Conservation (phyloP, 2,888 invertebrate species). For the Leptopilina myrica region DNA sequence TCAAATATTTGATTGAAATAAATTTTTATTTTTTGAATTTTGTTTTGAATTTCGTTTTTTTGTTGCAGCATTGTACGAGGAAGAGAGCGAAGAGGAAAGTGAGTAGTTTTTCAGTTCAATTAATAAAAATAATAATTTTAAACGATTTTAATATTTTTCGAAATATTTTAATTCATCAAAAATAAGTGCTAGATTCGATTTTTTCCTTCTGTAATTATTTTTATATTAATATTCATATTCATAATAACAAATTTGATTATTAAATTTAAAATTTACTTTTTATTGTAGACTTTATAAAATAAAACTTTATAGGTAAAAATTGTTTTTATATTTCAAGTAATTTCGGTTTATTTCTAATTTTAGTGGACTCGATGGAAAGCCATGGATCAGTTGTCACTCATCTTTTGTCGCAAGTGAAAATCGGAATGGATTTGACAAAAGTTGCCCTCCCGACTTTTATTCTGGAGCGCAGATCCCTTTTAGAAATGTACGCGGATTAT, state of each 20-base stretch:
- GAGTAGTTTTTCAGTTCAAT: constrained; percentile 67
- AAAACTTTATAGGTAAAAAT: too few relatives aligned
- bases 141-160: too few relatives aligned
- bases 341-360: constrained; percentile 25
- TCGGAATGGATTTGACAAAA: constrained; percentile 99
- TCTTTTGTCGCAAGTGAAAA: constrained; percentile 97
- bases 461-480: constrained; percentile 94
- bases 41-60: constrained; percentile 53
- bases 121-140: too few relatives aligned
- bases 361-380: constrained; percentile 93
- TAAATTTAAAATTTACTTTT: background rate
- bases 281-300: too few relatives aligned
- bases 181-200: background rate
- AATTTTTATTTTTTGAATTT: background rate
- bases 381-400: constrained; percentile 99
- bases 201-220: constrained; percentile 21
- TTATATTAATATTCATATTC: background rate
- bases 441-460: constrained; percentile 99
- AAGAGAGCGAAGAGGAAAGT: constrained; percentile 90
- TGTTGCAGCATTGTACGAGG: constrained; percentile 90
- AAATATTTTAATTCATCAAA: too few relatives aligned
- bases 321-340: too few relatives aligned
- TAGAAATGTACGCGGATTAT: constrained; percentile 99
- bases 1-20: background rate
- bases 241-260: background rate